Percentiles rank a stretch among this genome's conserved stretches.
Conservation (phyloP, 2,113 vertebrate species). For the Ciconia stormi region DNA sequence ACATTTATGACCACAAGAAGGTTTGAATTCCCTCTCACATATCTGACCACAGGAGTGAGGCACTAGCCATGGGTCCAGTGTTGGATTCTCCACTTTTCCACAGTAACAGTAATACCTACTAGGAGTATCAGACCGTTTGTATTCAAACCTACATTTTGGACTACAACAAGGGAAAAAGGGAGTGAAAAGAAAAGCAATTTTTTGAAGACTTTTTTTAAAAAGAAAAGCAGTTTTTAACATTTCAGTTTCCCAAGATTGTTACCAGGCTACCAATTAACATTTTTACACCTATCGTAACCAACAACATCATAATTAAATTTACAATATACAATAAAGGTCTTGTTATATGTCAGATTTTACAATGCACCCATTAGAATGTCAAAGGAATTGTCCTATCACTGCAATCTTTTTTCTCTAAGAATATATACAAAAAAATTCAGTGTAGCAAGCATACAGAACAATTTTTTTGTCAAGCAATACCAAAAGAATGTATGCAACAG, state of each 20-base stretch:
- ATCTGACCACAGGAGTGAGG: constrained; percentile 97
- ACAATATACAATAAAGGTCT: not conserved
- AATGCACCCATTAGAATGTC: not conserved
- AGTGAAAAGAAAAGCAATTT: not conserved
- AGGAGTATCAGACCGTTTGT: constrained; percentile 86
- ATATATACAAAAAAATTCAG: not conserved
- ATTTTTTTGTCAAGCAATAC: not conserved
- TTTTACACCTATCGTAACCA: not conserved
- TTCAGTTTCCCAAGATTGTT: not conserved
- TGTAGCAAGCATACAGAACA: not conserved
- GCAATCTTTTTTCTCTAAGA: not conserved
- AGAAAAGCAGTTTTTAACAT: not conserved
- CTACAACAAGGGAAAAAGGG: constrained; percentile 67
- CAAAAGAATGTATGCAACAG: not conserved
- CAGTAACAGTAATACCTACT: constrained; percentile 92
- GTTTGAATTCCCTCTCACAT: constrained; percentile 88
- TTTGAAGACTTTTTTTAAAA: not conserved
- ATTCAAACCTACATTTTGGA: constrained; percentile 94
- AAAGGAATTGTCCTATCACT: not conserved
- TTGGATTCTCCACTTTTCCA: constrained; percentile 91
- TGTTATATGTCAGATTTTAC: not conserved
- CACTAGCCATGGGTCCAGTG: constrained; percentile 91
- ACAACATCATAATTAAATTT: not conserved
- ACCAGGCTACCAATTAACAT: not conserved
- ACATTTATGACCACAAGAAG: constrained; percentile 92